These are phyloP conservation scores for Psilopsiagon aymara DNA, from an alignment of 2,113 vertebrate species.

Conservation along the genomic window DNA sequence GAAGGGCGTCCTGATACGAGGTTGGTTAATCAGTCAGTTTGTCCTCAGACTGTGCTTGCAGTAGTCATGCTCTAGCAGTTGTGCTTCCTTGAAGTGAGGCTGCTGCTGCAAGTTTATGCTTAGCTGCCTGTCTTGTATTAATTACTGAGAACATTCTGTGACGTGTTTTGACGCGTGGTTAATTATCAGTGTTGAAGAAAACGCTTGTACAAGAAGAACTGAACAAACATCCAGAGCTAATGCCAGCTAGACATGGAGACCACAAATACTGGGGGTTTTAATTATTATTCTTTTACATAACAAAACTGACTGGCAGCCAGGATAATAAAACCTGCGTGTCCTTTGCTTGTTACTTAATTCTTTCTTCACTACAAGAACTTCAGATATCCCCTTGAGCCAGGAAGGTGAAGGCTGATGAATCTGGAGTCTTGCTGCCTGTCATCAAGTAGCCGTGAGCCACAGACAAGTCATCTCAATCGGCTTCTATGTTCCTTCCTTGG, in stretches of 20 bases:
- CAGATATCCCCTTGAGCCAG: neutral
- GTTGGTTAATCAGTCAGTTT: neutral
- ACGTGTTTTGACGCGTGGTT: neutral
- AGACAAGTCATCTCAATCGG: neutral
- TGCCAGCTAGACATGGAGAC: neutral
- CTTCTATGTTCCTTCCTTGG: neutral
- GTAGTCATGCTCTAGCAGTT: neutral
- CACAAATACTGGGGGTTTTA: neutral
- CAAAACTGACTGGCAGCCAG: neutral
- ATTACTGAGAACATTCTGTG: neutral
- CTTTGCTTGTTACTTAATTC: neutral
- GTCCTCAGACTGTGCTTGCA: neutral
- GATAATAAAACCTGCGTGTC: neutral
- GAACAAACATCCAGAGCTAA: neutral
- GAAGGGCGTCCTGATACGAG: neutral
- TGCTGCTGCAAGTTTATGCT: neutral
- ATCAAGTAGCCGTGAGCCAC: neutral
- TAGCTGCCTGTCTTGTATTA: neutral
- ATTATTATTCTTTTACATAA: neutral
- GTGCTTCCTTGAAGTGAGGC: neutral
- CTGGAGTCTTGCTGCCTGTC: neutral
- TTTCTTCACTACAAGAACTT: neutral
- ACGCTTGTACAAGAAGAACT: neutral
- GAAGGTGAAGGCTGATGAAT: neutral
- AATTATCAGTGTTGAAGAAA: neutral